phyloP scores from a whole-genome alignment of 2,888 invertebrate genomes.

The Orchesella flavescens region DNA sequence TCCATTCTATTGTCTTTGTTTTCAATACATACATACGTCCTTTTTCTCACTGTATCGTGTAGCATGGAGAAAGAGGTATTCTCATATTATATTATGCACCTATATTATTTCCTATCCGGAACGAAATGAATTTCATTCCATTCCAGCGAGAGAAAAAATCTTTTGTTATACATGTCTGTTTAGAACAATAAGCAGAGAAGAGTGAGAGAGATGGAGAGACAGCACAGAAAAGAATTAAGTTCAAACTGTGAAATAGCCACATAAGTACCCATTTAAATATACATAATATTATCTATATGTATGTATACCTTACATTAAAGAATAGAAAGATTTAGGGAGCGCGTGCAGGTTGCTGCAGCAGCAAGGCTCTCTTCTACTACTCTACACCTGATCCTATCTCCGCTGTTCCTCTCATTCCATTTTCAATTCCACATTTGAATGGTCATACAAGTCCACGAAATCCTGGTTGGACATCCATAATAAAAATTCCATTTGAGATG shows the following conservation, averaged over 20 bases:
- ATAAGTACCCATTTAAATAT: constrained; percentile 16
- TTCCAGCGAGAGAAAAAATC: no score
- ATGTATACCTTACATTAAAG: background rate
- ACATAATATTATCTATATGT: background rate
- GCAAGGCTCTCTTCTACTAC: constrained; percentile 3
- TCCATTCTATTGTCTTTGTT: no score
- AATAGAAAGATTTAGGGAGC: background rate
- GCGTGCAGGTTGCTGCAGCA: no score
- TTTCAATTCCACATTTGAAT: constrained; percentile 19
- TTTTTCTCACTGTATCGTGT: no score
- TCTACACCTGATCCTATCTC: background rate
- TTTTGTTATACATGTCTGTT: no score
- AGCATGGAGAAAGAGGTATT: no score
- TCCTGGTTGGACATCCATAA: constrained; percentile 4
- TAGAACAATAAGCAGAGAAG: background rate
- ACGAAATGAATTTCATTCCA: no score
- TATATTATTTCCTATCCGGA: no score
- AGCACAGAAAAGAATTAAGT: constrained; percentile 4
- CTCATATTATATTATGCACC: no score
- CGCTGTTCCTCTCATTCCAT: no score
- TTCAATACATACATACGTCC: no score
- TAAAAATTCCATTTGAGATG: constrained; percentile 5
- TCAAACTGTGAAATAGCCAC: constrained; percentile 56
- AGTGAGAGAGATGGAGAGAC: background rate
- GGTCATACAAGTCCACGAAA: constrained; percentile 3